phyloP scores from a whole-genome alignment of 1,140 invertebrate species.

The Diorhabda carinulata region DNA sequence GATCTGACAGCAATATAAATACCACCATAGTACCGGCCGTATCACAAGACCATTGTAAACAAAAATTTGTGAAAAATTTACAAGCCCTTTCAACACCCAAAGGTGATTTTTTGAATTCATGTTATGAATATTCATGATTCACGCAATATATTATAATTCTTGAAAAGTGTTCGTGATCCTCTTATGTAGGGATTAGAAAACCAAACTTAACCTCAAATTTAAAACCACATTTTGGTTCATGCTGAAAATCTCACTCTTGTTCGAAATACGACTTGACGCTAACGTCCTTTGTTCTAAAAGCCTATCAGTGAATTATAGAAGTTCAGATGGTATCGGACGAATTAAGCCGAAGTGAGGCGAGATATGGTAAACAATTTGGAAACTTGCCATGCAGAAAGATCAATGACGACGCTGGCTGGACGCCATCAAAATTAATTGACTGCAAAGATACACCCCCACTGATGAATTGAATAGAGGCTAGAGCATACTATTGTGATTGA shows the following conservation, averaged over 20 bases:
- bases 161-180: too few species aligned
- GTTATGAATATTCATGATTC: too few species aligned
- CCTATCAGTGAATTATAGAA: constrained; percentile 19
- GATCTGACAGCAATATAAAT: too few species aligned
- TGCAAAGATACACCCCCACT: constrained; percentile 7
- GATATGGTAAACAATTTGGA: constrained; percentile 20
- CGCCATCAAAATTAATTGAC: constrained; percentile 19
- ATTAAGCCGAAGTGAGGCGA: constrained; percentile 14
- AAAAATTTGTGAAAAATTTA: too few species aligned
- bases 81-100: too few species aligned
- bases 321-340: constrained; percentile 15
- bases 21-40: too few species aligned
- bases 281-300: constrained; percentile 11
- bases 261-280: neutral
- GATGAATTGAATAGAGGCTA: neutral
- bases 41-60: too few species aligned
- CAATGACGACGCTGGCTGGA: constrained; percentile 11
- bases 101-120: too few species aligned
- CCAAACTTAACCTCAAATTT: too few species aligned
- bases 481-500: neutral
- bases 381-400: constrained; percentile 15
- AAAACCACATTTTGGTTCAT: neutral
- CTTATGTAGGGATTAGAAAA: too few species aligned
- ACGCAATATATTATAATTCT: too few species aligned
- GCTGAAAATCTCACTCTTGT: neutral